phyloP scores from a whole-genome alignment of 1,140 invertebrate genomes.

The Aphis gossypii region DNA sequence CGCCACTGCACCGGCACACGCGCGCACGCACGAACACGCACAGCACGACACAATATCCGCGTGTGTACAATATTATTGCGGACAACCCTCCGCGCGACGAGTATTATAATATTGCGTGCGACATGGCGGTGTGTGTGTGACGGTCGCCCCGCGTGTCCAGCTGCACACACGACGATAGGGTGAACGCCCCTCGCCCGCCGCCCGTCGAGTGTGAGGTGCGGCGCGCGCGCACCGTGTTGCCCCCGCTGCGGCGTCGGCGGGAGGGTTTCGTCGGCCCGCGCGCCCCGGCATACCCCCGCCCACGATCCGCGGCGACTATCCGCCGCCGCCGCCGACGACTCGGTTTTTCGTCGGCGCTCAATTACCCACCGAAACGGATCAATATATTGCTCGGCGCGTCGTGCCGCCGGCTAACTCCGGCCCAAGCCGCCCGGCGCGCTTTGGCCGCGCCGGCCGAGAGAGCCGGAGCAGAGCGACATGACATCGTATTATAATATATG shows the following conservation, averaged over 20 bases:
- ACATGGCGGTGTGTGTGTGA: background rate
- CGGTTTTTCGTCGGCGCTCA: slow-evolving; percentile 39
- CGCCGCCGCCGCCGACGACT: background rate
- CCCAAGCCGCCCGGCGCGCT: slow-evolving; percentile 27
- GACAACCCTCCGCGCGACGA: background rate
- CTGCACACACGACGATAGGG: slow-evolving; percentile 29
- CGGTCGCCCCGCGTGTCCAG: slow-evolving; percentile 9
- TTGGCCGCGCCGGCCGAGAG: no score
- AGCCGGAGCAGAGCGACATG: no score
- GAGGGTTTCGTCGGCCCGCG: background rate
- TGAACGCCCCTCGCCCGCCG: background rate
- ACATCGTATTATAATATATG: no score
- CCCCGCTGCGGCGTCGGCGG: no score
- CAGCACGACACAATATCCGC: background rate
- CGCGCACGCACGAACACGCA: background rate
- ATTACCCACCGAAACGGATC: slow-evolving; percentile 55
- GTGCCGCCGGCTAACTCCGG: slow-evolving; percentile 10
- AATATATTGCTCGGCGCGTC: slow-evolving; percentile 37
- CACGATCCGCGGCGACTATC: background rate
- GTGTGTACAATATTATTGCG: background rate
- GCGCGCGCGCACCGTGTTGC: background rate
- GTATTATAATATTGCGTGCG: background rate
- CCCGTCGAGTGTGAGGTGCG: background rate
- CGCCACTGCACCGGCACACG: background rate
- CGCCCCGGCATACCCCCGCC: background rate